These are phyloP conservation scores for Hippoglossus stenolepis DNA, from an alignment of 2,113 vertebrate species.

Conservation along the genomic window DNA sequence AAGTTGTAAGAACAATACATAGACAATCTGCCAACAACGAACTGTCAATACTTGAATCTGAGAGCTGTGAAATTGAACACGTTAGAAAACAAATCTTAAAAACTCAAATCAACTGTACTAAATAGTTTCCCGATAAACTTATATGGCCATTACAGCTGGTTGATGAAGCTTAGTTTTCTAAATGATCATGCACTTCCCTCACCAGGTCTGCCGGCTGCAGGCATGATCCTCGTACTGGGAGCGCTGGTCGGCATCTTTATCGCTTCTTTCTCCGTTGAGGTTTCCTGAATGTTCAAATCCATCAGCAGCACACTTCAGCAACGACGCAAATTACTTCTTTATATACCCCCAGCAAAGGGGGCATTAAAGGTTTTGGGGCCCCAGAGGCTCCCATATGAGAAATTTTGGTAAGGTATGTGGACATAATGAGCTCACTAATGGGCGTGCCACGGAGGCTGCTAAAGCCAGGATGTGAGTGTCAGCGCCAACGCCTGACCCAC, in stretches of 20 bases:
- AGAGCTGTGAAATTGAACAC: neutral
- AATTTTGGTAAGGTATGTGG: constrained; percentile 62
- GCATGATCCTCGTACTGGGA: constrained; percentile 44
- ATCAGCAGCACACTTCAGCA: constrained; percentile 27
- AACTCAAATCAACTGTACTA: neutral
- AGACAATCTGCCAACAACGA: neutral
- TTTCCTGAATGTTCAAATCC: constrained; percentile 26
- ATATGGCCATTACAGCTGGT: too few relatives aligned
- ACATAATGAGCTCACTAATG: constrained; percentile 52
- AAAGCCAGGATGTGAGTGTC: constrained; percentile 22
- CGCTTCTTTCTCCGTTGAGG: neutral
- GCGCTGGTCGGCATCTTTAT: constrained; percentile 54
- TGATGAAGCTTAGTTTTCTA: neutral
- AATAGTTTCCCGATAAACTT: neutral
- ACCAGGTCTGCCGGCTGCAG: constrained; percentile 31
- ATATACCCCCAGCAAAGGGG: constrained; percentile 40
- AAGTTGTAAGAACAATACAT: too few relatives aligned
- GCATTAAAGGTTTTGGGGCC: constrained; percentile 49
- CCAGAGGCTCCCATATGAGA: neutral
- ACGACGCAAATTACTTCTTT: constrained; percentile 27
- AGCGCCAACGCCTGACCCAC: constrained; percentile 27
- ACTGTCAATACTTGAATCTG: neutral
- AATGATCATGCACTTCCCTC: constrained; percentile 6
- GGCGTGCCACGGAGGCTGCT: constrained; percentile 16
- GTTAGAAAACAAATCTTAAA: neutral